These are phyloP conservation scores for Incurvaria masculella DNA, from an alignment of 2,888 invertebrate genomes.

Conservation along the genomic window DNA sequence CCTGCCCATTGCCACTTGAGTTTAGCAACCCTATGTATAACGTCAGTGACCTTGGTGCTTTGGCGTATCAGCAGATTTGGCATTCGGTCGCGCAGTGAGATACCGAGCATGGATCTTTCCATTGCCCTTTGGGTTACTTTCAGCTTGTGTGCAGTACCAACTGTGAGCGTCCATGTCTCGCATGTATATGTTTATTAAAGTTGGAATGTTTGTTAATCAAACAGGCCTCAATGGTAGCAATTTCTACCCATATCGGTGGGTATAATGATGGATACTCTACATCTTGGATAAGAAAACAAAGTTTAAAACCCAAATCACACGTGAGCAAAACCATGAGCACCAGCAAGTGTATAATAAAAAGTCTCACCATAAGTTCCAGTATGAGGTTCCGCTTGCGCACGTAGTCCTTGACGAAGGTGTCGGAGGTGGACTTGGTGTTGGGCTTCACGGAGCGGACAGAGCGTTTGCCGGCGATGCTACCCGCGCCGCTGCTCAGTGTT, in stretches of 20 bases:
- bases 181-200: too few species aligned
- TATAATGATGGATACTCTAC: neutral
- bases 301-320: neutral
- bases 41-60: too few species aligned
- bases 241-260: neutral
- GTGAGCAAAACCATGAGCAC: neutral
- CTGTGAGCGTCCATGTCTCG: too few species aligned
- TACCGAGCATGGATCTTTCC: too few species aligned
- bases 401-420: conserved; percentile 90
- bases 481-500: conserved; percentile 46
- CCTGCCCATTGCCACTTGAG: too few species aligned
- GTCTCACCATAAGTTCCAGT: conserved; percentile 75
- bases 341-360: conserved; percentile 1
- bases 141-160: too few species aligned
- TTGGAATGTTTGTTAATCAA: too few species aligned
- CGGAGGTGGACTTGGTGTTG: conserved; percentile 60
- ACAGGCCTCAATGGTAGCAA: neutral
- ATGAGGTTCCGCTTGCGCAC: conserved; percentile 93
- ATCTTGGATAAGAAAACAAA: neutral
- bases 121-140: too few species aligned
- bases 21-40: too few species aligned
- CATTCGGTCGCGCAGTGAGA: too few species aligned
- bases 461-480: conserved; percentile 59
- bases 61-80: too few species aligned
- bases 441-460: conserved; percentile 74